Evolutionary conservation across 2,113 vertebrate genomes (phyloP).

Genomic region (Apodemus speciosus): DNA sequence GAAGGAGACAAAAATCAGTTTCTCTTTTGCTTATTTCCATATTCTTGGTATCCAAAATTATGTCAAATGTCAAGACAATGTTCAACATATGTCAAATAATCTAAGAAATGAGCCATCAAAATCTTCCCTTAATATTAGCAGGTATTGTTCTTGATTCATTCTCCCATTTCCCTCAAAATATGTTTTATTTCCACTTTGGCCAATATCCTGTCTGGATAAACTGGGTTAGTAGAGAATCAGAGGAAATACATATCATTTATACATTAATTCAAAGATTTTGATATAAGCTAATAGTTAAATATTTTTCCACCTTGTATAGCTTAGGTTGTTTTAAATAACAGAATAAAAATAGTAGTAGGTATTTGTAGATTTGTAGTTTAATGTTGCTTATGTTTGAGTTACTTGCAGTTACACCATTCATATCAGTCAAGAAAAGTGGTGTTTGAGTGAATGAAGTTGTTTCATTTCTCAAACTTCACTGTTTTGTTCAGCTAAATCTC

Average conservation of each 20-base stretch:
- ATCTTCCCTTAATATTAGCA: background rate
- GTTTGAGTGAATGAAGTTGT: background rate
- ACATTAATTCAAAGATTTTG: constrained; percentile 20
- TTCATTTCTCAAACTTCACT: constrained; percentile 20
- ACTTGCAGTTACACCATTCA: background rate
- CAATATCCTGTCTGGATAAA: background rate
- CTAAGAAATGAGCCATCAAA: background rate
- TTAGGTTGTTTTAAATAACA: constrained; percentile 21
- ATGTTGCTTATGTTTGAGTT: background rate
- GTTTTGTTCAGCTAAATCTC: background rate
- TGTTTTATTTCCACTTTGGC: background rate
- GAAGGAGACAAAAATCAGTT: background rate
- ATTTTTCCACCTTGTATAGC: background rate
- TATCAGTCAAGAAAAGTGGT: background rate
- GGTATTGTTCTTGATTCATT: background rate
- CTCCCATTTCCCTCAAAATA: background rate
- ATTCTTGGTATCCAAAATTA: background rate
- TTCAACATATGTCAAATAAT: background rate
- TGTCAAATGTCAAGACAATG: background rate
- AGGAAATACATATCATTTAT: background rate
- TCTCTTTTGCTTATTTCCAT: background rate
- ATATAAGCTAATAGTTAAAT: constrained; percentile 13
- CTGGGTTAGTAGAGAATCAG: background rate
- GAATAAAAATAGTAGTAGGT: background rate
- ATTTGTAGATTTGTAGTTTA: background rate